phyloP scores from a whole-genome alignment of 2,888 invertebrate genomes.

The Leptinotarsa juncta region DNA sequence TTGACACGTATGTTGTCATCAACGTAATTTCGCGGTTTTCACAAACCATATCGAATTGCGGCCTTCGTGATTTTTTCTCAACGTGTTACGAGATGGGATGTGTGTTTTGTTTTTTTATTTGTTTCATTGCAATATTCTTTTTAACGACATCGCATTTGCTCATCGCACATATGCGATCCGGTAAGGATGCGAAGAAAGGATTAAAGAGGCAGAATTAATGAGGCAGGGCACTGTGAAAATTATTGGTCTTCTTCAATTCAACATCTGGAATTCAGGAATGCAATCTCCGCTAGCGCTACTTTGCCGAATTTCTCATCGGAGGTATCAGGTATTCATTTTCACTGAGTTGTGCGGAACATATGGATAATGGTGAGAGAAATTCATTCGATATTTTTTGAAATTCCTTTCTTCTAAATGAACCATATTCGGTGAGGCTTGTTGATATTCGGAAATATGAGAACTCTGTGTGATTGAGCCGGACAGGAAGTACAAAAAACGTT shows the following conservation, averaged over 20 bases:
- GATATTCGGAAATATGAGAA: constrained; percentile 7
- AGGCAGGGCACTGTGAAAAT: constrained; percentile 19
- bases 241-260: background rate
- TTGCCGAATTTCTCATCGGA: constrained; percentile 7
- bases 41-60: constrained; percentile 36
- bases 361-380: constrained; percentile 8
- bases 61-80: constrained; percentile 29
- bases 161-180: constrained; percentile 28
- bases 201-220: constrained; percentile 27
- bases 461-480: background rate
- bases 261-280: constrained; percentile 14
- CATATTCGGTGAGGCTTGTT: background rate
- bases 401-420: background rate
- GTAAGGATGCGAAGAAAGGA: constrained; percentile 30
- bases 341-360: constrained; percentile 1
- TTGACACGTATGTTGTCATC: constrained; percentile 21
- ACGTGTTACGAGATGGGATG: constrained; percentile 16
- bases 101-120: background rate
- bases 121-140: background rate
- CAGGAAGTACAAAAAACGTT: background rate
- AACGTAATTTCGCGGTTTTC: constrained; percentile 35
- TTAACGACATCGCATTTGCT: constrained; percentile 27
- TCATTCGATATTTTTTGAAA: constrained; percentile 2
- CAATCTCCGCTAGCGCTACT: constrained; percentile 5
- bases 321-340: constrained; percentile 15